phyloP scores from a whole-genome alignment of 2,113 vertebrate genomes.

The Platichthys flesus region DNA sequence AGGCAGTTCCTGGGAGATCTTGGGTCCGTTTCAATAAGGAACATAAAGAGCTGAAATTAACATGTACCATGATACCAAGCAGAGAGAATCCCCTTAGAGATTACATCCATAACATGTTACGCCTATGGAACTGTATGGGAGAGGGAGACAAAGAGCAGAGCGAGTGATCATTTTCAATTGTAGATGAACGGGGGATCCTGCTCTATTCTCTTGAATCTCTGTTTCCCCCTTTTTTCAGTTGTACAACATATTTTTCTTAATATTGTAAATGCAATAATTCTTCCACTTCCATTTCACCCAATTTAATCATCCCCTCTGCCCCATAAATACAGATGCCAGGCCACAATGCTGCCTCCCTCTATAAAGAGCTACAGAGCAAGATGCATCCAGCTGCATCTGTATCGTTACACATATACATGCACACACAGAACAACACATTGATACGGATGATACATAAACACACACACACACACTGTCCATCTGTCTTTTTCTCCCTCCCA shows the following conservation, averaged over 20 bases:
- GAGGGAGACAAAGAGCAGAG: conserved; percentile 64
- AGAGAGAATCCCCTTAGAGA: conserved; percentile 81
- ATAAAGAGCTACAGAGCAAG: conserved; percentile 14
- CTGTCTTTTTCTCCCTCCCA: conserved; percentile 50
- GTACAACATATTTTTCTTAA: neutral
- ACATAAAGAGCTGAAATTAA: conserved; percentile 80
- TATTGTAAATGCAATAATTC: conserved; percentile 4
- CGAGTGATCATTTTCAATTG: conserved; percentile 51
- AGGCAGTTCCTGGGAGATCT: conserved; percentile 57
- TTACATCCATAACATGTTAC: conserved; percentile 79
- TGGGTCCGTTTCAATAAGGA: conserved; percentile 71
- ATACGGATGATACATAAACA: conserved; percentile 3
- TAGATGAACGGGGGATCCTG: conserved; percentile 21
- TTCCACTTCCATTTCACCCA: neutral
- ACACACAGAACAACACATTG: conserved; percentile 41
- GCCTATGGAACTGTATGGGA: conserved; percentile 75
- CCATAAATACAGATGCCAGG: conserved; percentile 46
- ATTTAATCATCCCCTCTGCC: conserved; percentile 12
- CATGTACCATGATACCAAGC: conserved; percentile 77
- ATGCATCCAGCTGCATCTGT: conserved; percentile 52
- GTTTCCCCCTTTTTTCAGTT: conserved; percentile 6
- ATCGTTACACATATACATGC: conserved; percentile 32
- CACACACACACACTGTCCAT: conserved; percentile 36
- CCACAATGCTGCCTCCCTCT: conserved; percentile 30
- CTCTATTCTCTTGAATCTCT: neutral